Evolutionary conservation across 2,113 vertebrate genomes (phyloP).

Genomic region (Strix uralensis): DNA sequence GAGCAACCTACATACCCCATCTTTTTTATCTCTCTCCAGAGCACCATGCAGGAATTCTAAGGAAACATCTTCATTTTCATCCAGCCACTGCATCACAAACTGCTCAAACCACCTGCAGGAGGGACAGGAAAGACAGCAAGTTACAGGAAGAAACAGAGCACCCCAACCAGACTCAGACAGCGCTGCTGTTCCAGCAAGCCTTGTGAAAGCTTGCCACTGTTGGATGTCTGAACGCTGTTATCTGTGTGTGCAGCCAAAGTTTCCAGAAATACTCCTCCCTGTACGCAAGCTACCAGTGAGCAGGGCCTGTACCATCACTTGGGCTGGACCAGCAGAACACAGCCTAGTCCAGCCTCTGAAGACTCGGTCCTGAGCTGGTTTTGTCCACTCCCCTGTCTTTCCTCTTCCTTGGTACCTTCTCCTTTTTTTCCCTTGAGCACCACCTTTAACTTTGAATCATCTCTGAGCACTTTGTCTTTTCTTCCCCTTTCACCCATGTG

Average conservation of each 20-base stretch:
- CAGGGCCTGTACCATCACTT: neutral
- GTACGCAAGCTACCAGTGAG: neutral
- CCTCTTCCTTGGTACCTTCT: neutral
- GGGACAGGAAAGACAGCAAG: neutral
- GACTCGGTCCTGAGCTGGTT: neutral
- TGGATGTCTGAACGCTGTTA: neutral
- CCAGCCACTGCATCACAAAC: slow-evolving; percentile 97
- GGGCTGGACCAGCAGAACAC: neutral
- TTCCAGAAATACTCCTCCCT: neutral
- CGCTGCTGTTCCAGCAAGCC: neutral
- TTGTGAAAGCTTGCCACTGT: neutral
- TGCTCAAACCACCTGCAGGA: slow-evolving; percentile 90
- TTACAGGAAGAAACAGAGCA: neutral
- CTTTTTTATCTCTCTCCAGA: slow-evolving; percentile 96
- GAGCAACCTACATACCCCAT: slow-evolving; percentile 83
- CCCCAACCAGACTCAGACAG: neutral
- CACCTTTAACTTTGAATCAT: neutral
- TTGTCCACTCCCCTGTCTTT: neutral
- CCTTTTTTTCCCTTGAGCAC: neutral
- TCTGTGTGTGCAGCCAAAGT: rapidly evolving
- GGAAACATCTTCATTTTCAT: slow-evolving; percentile 96
- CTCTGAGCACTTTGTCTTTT: neutral
- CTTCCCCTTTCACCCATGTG: neutral
- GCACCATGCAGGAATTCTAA: slow-evolving; percentile 96
- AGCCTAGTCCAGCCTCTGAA: neutral